Percentiles rank a stretch among this genome's conserved stretches.
phyloP scores from a whole-genome alignment of 2,113 vertebrate species.

The Pristiophorus japonicus region DNA sequence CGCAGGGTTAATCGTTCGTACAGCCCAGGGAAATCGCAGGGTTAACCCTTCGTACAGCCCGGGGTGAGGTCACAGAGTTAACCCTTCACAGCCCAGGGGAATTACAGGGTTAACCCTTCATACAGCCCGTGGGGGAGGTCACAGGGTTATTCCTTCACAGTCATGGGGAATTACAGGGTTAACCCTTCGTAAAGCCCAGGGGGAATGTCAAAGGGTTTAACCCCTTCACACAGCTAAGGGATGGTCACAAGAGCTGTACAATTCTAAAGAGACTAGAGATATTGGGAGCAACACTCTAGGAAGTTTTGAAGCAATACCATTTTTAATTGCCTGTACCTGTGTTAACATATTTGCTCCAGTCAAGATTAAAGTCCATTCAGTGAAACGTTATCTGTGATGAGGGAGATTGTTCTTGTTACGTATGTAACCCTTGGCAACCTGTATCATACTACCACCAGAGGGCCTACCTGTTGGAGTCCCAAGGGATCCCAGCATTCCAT shows the following conservation, averaged over 20 bases:
- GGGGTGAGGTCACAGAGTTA: neutral
- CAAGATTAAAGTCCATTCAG: neutral
- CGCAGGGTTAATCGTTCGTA: neutral
- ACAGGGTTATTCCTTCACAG: neutral
- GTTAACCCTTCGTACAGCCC: neutral
- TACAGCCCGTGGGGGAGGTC: neutral
- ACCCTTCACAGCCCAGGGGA: neutral
- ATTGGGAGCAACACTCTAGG: neutral
- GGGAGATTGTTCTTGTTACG: neutral
- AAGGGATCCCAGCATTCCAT: too few species aligned
- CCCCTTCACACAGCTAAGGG: too few species aligned
- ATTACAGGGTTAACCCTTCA: neutral
- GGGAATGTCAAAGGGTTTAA: neutral
- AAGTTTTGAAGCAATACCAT: too few species aligned
- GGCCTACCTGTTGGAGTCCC: too few species aligned
- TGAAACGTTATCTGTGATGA: neutral
- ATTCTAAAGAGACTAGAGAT: neutral
- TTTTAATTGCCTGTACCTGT: neutral
- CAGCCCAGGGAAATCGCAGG: neutral
- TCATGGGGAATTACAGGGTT: neutral
- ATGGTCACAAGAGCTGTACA: too few species aligned
- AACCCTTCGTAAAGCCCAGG: neutral
- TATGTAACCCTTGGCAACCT: too few species aligned
- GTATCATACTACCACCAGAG: too few species aligned
- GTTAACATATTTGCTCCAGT: neutral